Base-by-base conservation (phyloP, 2,888 invertebrate species). In the Branchellion lobata region DNA sequence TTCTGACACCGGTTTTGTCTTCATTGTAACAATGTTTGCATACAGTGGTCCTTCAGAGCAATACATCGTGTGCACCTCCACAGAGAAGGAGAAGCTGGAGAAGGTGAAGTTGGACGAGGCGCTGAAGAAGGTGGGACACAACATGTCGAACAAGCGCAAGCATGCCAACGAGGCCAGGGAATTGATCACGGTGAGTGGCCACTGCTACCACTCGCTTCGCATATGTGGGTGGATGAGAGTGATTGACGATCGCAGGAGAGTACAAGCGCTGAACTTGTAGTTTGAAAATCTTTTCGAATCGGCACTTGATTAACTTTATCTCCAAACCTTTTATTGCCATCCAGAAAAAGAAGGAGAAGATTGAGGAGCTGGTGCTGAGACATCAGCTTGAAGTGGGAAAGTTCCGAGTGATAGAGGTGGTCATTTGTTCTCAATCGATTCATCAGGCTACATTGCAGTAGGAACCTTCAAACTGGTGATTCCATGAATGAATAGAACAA, bases 11-110 rank as follows among this genome's bases (percentile, higher is more conserved):
- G 77, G 77, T 77, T 24, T 14, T 36, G 29, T 3, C 8, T n/a
- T 14, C 24, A 11, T 14, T 14, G 14, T 68, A n/a, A n/a, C 8
- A 27, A 21, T 68, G 68, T 14, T 68, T 14, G 14, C 8, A 11
- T 68, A 27, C 14, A 21, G 14, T 51, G 51, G 8, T 71, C 33
- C n/a, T 71, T 71, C 33, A 34, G 8, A 14, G 71, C 14, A 8
- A 8, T 1, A 65, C 24, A 27, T 65, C 65, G 8, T 27, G 8
- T 5, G 65, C 29, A 65, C 5, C 40, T 8, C 5, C 40, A 40
- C 61, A 75, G 75, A 75, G 14, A 75, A 75, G 33, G 75, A 75
- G 29, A 8, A 29, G 53, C 29, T 29, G 31, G 75, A 75, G 27
- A 75, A 51, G 33, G 29, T n/a, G 3, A 31, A 21, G 11, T 51